Evolutionary conservation across 2,888 invertebrate species (phyloP), one percentile per base, ranked within the genome.

Genomic region (Zaprionus obscuricornis): DNA sequence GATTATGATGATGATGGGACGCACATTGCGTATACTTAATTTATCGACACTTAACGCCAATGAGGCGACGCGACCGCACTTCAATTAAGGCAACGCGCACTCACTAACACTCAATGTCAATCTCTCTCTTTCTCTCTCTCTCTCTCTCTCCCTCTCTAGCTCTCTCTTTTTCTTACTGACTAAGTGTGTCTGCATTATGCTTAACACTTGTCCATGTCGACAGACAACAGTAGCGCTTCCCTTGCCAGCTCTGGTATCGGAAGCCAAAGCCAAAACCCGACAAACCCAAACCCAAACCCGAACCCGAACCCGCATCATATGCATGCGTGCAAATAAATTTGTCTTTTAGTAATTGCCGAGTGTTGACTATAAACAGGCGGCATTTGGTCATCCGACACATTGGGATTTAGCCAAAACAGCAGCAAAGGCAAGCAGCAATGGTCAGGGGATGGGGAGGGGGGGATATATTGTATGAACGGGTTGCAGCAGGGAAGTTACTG

Each of bases 311-410:
- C 66, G 66, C 86, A 68, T 71, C 74, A 66, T 60, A 60, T 72
- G 68, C 73, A 87, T 86, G 85, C 87, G 88, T 87, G 86, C 88
- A 88, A 88, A 87, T 87, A 88, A 87, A 87, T 87, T 87, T 87
- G 86, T 87, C 88, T 87, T 88, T 82, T 87, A 88, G 88, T 87
- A 87, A 87, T 88, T 88, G 87, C 87, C 69, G 57, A 62, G 79
- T 66, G 65, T 62, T 83, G 65, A 60, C 76, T 75, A 75, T 75
- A 71, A 75, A 71, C 76, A 71, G 71, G 67, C 68, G 56, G 40
- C 59, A 50, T 22, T 22, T 22, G 22, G 63, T 69, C 69, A 68
- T 39, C 52, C 42, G 34, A 27, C 37, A 40, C 52, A 69, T 62
- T 39, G 22, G 22, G 37, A 33, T 22, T 27, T 36, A 31, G 31